These are phyloP conservation scores for Drosophila meridionalis DNA, from an alignment of 2,888 invertebrate genomes.

Conservation along the genomic window DNA sequence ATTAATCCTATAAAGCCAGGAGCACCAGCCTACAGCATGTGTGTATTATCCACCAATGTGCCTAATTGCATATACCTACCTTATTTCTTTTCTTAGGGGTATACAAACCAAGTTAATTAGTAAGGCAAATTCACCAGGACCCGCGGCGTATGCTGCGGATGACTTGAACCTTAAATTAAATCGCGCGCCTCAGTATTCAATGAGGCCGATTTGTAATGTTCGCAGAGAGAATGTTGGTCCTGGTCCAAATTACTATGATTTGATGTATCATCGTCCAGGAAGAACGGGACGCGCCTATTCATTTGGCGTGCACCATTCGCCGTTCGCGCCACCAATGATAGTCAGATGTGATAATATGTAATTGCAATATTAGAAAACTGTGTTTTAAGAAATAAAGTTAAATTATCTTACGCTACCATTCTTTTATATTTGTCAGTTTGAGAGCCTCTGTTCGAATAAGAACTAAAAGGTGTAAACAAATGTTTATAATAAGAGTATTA, in stretches of 20 bases:
- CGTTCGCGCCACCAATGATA: slow-evolving; percentile 82
- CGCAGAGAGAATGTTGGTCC: slow-evolving; percentile 60
- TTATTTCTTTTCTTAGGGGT: slow-evolving; percentile 64
- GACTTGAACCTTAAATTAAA: slow-evolving; percentile 65
- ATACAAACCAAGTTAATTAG: slow-evolving; percentile 47
- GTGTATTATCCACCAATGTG: slow-evolving; percentile 26
- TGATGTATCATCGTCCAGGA: slow-evolving; percentile 81
- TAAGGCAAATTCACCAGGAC: slow-evolving; percentile 80
- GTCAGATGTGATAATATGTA: slow-evolving; percentile 83
- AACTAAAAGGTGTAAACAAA: not conserved
- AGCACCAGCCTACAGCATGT: slow-evolving; percentile 82
- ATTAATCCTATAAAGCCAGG: slow-evolving; percentile 65
- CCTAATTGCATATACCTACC: not conserved
- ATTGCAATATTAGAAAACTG: slow-evolving; percentile 72
- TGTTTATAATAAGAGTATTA: no score
- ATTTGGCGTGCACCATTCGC: slow-evolving; percentile 81
- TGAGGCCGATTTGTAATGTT: slow-evolving; percentile 57
- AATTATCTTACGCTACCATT: not conserved
- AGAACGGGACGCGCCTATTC: slow-evolving; percentile 75
- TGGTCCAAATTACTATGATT: slow-evolving; percentile 80
- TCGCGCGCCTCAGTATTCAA: slow-evolving; percentile 76
- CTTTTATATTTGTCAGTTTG: not conserved
- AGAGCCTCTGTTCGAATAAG: not conserved
- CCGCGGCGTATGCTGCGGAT: slow-evolving; percentile 80
- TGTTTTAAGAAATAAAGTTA: slow-evolving; percentile 19